Conservation (phyloP, 1,140 invertebrate genomes). For the Radopholus similis region DNA sequence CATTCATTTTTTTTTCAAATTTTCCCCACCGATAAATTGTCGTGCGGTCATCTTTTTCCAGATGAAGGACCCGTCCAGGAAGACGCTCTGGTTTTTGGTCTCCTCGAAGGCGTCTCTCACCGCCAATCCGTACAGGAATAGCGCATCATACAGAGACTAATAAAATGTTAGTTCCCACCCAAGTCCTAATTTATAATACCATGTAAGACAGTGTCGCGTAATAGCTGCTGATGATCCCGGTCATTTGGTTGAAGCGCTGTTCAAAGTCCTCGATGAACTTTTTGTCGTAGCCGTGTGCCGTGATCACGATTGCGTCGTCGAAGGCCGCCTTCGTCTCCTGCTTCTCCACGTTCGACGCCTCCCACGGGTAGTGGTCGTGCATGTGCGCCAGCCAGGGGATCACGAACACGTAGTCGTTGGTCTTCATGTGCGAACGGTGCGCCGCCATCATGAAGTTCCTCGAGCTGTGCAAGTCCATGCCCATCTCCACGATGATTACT, state of each 20-base stretch:
- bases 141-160: constrained; percentile 52
- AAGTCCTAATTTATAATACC: constrained; percentile 1
- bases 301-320: too few relatives aligned
- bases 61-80: constrained; percentile 40
- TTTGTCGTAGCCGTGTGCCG: constrained; percentile 54
- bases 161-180: constrained; percentile 55
- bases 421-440: constrained; percentile 43
- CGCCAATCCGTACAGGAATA: constrained; percentile 52
- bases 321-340: constrained; percentile 44
- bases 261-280: too few relatives aligned
- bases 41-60: constrained; percentile 54
- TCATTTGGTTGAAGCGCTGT: constrained; percentile 38
- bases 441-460: constrained; percentile 50
- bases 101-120: constrained; percentile 54
- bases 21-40: constrained; percentile 47
- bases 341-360: constrained; percentile 53
- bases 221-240: constrained; percentile 49
- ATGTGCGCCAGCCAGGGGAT: constrained; percentile 54
- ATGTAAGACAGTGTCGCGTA: constrained; percentile 39
- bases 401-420: constrained; percentile 48
- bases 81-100: constrained; percentile 37
- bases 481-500: constrained; percentile 53
- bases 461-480: constrained; percentile 49
- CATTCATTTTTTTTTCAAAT: background rate
- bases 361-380: constrained; percentile 56